Percentiles rank a stretch among this genome's conserved stretches.
phyloP scores from a whole-genome alignment of 2,113 vertebrate species.

The Forbesichthys agassizii region DNA sequence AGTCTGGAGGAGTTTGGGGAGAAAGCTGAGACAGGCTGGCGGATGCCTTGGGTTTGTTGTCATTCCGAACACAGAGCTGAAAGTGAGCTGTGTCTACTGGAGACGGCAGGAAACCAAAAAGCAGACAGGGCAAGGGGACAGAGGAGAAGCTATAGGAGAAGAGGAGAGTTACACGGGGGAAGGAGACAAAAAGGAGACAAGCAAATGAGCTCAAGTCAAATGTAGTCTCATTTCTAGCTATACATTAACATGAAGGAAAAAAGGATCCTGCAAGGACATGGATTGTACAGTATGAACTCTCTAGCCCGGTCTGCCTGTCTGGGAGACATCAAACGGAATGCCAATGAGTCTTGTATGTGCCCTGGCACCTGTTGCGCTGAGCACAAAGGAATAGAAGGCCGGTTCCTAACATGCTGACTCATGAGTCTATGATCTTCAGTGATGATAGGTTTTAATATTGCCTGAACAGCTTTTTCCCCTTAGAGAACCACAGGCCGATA shows the following conservation, averaged over 20 bases:
- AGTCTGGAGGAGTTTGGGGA: conserved; percentile 46
- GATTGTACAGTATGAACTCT: conserved; percentile 3
- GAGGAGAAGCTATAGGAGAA: conserved; percentile 46
- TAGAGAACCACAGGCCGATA: conserved; percentile 27
- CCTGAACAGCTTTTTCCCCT: conserved; percentile 18
- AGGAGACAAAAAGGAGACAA: conserved; percentile 19
- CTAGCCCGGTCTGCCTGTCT: conserved; percentile 20
- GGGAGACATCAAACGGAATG: conserved; percentile 76
- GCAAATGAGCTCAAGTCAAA: conserved; percentile 27
- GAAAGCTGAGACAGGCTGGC: conserved; percentile 56
- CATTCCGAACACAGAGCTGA: conserved; percentile 69
- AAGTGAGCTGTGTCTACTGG: conserved; percentile 60
- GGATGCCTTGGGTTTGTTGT: conserved; percentile 62
- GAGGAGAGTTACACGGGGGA: conserved; percentile 20
- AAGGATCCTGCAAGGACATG: conserved; percentile 39
- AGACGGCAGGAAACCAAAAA: conserved; percentile 56
- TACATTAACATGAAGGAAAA: conserved; percentile 50
- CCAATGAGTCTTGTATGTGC: conserved; percentile 75
- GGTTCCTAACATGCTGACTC: conserved; percentile 23
- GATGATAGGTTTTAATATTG: conserved; percentile 33
- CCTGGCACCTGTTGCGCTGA: conserved; percentile 74
- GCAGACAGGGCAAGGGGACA: conserved; percentile 48
- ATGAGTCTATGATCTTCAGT: conserved; percentile 23
- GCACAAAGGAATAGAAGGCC: conserved; percentile 26
- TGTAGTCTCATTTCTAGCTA: conserved; percentile 32